Evolutionary conservation across 2,797 vertebrate species (phyloP).

Genomic region (Xerus rutilus): DNA sequence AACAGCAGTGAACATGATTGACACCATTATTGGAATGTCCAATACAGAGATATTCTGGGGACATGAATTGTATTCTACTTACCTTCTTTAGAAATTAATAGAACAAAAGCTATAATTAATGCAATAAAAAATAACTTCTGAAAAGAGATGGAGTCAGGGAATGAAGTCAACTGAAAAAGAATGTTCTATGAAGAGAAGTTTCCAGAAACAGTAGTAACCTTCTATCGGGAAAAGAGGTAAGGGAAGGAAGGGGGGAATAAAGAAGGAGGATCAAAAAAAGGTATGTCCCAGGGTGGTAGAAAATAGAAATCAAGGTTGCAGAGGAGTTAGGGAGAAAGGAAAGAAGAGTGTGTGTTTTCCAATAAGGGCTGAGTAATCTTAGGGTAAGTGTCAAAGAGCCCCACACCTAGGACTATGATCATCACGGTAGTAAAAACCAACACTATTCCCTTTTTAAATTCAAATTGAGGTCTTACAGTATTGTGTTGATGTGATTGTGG

Average conservation of each 20-base stretch:
- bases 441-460: conserved; percentile 6
- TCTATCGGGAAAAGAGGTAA: not conserved
- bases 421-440: not conserved
- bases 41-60: not conserved
- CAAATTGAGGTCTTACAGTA: not conserved
- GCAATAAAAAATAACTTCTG: not conserved
- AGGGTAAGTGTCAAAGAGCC: not conserved
- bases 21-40: not conserved
- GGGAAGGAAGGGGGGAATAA: not conserved
- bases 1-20: not conserved
- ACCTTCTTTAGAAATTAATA: not conserved
- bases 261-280: not conserved
- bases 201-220: not conserved
- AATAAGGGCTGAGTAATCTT: not conserved
- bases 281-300: no score
- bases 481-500: not conserved
- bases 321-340: not conserved
- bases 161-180: not conserved
- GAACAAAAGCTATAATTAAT: not conserved
- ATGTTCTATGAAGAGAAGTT: not conserved
- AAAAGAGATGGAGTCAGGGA: not conserved
- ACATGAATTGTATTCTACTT: not conserved
- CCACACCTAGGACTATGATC: not conserved
- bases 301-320: not conserved
- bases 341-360: not conserved